Percentiles rank a stretch among this genome's conserved stretches.
phyloP scores from a whole-genome alignment of 2,888 invertebrate genomes.

The Nephrotoma guestfalica region DNA sequence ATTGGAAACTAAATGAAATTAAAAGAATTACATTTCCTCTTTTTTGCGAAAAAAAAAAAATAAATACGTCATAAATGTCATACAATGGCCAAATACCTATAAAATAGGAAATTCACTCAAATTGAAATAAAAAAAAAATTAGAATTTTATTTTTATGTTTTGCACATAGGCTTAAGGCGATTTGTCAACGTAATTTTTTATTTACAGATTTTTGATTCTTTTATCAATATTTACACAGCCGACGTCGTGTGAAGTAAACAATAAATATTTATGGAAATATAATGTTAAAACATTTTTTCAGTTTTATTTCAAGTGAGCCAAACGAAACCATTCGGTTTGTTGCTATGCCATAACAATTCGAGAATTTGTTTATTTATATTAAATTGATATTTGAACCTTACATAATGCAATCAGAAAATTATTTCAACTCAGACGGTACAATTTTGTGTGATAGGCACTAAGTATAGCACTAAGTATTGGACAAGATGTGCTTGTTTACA shows the following conservation, averaged over 20 bases:
- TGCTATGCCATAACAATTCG: too few species aligned
- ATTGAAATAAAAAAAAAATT: background rate
- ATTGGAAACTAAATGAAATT: background rate
- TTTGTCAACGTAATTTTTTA: background rate
- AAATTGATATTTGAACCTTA: too few species aligned
- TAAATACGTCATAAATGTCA: background rate
- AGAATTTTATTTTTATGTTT: background rate
- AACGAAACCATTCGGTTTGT: too few species aligned
- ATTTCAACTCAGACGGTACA: too few species aligned
- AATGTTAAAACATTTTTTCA: too few species aligned
- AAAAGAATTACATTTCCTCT: background rate
- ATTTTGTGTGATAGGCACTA: too few species aligned
- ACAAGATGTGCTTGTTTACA: too few species aligned
- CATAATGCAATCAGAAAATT: too few species aligned
- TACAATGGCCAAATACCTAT: background rate
- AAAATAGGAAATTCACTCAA: background rate
- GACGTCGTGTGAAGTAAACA: background rate
- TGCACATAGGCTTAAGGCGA: background rate
- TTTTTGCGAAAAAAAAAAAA: background rate
- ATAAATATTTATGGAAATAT: background rate
- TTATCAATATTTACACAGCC: background rate
- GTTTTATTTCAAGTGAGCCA: too few species aligned
- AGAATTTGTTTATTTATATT: too few species aligned
- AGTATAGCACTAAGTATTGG: too few species aligned
- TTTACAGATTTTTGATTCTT: background rate